Percentiles rank a stretch among this genome's conserved stretches.
Conservation (phyloP, 2,888 invertebrate genomes). For the Balanococcus diminutus region DNA sequence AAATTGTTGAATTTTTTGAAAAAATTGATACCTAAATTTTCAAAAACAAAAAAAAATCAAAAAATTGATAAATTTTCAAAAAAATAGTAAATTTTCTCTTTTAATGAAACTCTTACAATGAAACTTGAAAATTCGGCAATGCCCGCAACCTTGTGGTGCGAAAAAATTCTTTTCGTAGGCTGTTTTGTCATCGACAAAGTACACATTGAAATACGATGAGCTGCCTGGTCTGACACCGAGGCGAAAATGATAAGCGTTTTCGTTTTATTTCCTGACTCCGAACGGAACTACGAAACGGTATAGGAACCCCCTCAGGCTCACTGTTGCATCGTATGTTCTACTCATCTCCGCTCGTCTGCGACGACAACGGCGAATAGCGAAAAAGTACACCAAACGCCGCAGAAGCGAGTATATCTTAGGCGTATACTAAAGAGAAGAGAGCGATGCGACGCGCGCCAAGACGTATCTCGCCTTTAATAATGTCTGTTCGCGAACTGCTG, state of each 20-base stretch:
- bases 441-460: slow-evolving; percentile 6
- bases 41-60: too few species aligned
- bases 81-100: too few species aligned
- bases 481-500: slow-evolving; percentile 49
- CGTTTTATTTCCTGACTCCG: slow-evolving; percentile 54
- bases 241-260: slow-evolving; percentile 53
- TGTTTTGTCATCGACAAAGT: neutral
- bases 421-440: neutral
- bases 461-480: slow-evolving; percentile 31
- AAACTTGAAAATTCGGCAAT: too few species aligned
- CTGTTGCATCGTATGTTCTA: slow-evolving; percentile 34
- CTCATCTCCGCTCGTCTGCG: neutral
- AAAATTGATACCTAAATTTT: too few species aligned
- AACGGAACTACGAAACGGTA: slow-evolving; percentile 47
- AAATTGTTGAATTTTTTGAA: too few species aligned
- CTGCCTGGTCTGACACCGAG: neutral
- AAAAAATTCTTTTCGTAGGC: neutral
- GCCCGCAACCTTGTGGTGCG: too few species aligned
- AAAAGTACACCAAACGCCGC: neutral
- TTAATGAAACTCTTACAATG: too few species aligned
- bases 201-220: neutral
- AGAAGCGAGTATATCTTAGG: neutral
- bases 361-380: neutral
- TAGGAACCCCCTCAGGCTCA: slow-evolving; percentile 32
- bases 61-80: too few species aligned